Base-by-base conservation (phyloP, 64 coral and sea anemone genomes). In the Pocillopora verrucosa region DNA sequence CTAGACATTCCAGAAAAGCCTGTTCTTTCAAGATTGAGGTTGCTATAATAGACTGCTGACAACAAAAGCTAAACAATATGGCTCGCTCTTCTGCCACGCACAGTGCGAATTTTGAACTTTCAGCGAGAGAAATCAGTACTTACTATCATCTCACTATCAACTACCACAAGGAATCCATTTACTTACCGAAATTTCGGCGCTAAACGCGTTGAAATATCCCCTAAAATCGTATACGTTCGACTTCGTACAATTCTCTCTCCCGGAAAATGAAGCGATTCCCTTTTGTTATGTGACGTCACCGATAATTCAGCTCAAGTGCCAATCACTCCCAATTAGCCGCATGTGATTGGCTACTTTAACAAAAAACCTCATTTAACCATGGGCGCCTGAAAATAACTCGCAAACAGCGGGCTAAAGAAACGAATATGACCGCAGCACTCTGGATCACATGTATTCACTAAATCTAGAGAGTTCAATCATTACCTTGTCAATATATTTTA, bases 51-150 rank as follows among this genome's bases (percentile, higher is more conserved):
- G 36, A 85, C 82, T 85, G 36, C 82, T 85, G 82, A 85, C 82
- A 85, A 85, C 82, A 85, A 85, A 85, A 85, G 82, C 82, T 65
- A 85, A 85, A 85, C 82, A 85, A 85, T 85, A 85, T 85, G 82
- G 82, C 62, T 72, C 82, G 41, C 65, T 67, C 51, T 85, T 85
- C 82, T 85, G 82, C 36, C 82, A 85, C 82, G 82, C 82, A 65
- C 82, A 56, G 59, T 22, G 82, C 72, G 36, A 57, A 85, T 56
- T 72, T 85, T 85, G 65, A 17, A 70, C 57, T 65, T 65, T 85
- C 30, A 3, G 37, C 65, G 64, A 56, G 16, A 24, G 36, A 85
- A 72, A n/a, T 65, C 72, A 20, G 34, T 26, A n/a, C 2, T 12
- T 56, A 6, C 0, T 9, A 9, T 56, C 56, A 72, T 19, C 41